phyloP scores from a whole-genome alignment of 2,113 vertebrate genomes.

The Neomonachus schauinslandi region DNA sequence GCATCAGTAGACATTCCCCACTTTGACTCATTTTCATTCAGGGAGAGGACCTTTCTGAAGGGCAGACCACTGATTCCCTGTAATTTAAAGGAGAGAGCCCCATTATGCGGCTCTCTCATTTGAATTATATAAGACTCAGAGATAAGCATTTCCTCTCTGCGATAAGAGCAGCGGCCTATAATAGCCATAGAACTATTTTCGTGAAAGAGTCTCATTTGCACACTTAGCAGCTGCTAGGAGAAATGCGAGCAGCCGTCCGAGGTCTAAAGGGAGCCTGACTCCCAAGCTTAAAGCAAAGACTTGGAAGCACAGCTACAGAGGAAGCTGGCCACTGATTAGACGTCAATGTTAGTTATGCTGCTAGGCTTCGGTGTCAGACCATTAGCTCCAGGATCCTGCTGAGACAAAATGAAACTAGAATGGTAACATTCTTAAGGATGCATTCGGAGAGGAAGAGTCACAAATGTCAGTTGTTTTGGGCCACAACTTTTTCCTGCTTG shows the following conservation, averaged over 20 bases:
- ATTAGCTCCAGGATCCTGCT: neutral
- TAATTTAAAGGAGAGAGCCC: slow-evolving; percentile 39
- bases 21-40: slow-evolving; percentile 60
- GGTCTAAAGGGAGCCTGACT: neutral
- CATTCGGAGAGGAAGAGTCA: neutral
- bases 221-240: neutral
- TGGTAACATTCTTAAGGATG: neutral
- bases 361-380: neutral
- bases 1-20: slow-evolving; percentile 60
- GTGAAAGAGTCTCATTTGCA: slow-evolving; percentile 41
- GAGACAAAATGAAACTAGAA: neutral
- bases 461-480: neutral
- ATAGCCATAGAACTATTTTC: slow-evolving; percentile 11
- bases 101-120: slow-evolving; percentile 59
- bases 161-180: slow-evolving; percentile 12
- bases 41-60: slow-evolving; percentile 58
- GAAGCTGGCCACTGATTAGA: neutral
- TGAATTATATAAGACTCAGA: slow-evolving; percentile 66
- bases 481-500: neutral
- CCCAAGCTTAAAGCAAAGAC: neutral
- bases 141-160: slow-evolving; percentile 35
- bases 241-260: neutral
- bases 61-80: slow-evolving; percentile 43
- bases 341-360: neutral
- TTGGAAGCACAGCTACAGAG: neutral